Conservation (phyloP, 2,888 invertebrate species). For the Epiperipatus broadwayi region DNA sequence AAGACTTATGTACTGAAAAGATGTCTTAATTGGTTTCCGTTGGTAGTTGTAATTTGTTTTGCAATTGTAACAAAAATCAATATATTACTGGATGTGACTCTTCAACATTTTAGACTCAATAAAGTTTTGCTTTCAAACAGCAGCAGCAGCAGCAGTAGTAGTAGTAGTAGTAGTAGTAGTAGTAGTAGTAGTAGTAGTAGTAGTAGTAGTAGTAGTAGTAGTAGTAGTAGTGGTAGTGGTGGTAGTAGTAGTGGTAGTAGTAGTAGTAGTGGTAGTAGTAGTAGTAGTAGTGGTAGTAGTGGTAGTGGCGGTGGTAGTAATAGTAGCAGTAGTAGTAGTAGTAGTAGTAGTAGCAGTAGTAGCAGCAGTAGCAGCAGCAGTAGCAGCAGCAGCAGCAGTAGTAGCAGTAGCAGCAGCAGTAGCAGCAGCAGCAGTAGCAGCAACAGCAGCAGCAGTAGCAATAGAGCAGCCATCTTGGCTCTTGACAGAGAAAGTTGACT, state of each 20-base stretch:
- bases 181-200: constrained; percentile 4
- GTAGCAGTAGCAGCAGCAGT: constrained; percentile 8
- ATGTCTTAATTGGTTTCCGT: too few relatives aligned
- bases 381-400: constrained; percentile 7
- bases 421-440: constrained; percentile 7
- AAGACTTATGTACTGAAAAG: too few relatives aligned
- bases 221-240: constrained; percentile 7
- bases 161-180: constrained; percentile 7
- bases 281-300: constrained; percentile 7
- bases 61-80: too few relatives aligned
- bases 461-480: too few relatives aligned
- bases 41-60: too few relatives aligned
- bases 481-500: too few relatives aligned
- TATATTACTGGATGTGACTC: too few relatives aligned
- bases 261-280: constrained; percentile 4
- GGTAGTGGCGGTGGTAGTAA: constrained; percentile 3
- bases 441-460: not conserved
- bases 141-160: constrained; percentile 1
- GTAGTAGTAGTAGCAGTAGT: constrained; percentile 10
- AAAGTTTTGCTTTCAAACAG: too few relatives aligned
- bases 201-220: not conserved
- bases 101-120: too few relatives aligned
- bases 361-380: constrained; percentile 9
- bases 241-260: constrained; percentile 6
- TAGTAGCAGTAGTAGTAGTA: constrained; percentile 10